Evolutionary conservation across 2,113 vertebrate genomes (phyloP).

Genomic region (Dicentrarchus labrax): DNA sequence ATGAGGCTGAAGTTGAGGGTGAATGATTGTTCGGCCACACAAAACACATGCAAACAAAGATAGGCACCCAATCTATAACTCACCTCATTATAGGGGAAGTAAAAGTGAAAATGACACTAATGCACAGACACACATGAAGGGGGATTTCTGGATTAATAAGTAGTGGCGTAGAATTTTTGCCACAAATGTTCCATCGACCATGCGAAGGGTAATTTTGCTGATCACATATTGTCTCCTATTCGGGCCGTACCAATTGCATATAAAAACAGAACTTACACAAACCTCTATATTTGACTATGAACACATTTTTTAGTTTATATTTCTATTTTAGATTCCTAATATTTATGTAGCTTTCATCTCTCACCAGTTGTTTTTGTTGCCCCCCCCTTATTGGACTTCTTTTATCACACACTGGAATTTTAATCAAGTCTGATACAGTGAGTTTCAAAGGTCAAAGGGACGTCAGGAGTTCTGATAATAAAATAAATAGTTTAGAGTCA

Average conservation of each 20-base stretch:
- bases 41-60: background rate
- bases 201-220: background rate
- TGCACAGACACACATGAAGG: fast-evolving
- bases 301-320: background rate
- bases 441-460: constrained; percentile 42
- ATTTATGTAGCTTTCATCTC: background rate
- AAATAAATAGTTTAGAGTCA: background rate
- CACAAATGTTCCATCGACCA: background rate
- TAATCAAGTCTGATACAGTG: background rate
- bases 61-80: background rate
- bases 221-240: background rate
- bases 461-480: background rate
- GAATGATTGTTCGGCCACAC: constrained; percentile 36
- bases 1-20: constrained; percentile 62
- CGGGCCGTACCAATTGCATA: background rate
- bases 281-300: background rate
- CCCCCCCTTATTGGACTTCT: background rate
- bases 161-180: background rate
- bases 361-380: background rate
- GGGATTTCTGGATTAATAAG: background rate
- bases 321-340: background rate
- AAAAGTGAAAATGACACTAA: background rate
- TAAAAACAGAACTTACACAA: background rate
- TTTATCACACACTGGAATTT: background rate
- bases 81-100: background rate